Conservation (phyloP, 2,888 invertebrate genomes). For the Galeruca laticollis region DNA sequence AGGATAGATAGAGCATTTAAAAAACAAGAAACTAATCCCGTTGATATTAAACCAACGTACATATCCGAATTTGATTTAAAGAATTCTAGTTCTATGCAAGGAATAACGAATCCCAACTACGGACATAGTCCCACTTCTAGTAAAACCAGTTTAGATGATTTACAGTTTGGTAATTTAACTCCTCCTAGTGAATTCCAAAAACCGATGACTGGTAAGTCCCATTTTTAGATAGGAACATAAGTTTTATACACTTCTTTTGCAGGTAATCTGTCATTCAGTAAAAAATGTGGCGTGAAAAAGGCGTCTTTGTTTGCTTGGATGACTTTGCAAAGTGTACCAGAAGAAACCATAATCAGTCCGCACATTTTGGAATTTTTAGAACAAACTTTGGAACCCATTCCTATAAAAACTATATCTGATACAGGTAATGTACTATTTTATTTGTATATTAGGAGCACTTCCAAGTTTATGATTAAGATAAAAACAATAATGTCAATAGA, state of each 20-base stretch:
- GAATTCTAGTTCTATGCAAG: slow-evolving; percentile 60
- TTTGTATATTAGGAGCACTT: too few relatives aligned
- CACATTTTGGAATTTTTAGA: slow-evolving; percentile 97
- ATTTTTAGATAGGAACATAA: background rate
- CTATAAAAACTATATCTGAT: slow-evolving; percentile 65
- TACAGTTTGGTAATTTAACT: slow-evolving; percentile 54
- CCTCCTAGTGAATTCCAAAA: slow-evolving; percentile 50
- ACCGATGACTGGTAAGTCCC: slow-evolving; percentile 36
- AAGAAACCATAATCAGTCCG: slow-evolving; percentile 97
- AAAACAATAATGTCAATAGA: too few relatives aligned
- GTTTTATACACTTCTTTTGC: slow-evolving; percentile 3
- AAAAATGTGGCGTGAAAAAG: slow-evolving; percentile 77
- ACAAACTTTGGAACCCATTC: slow-evolving; percentile 96
- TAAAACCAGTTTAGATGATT: slow-evolving; percentile 56
- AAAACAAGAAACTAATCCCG: slow-evolving; percentile 57
- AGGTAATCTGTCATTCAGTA: slow-evolving; percentile 32
- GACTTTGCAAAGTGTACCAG: slow-evolving; percentile 96
- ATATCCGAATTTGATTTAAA: slow-evolving; percentile 50
- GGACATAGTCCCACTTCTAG: slow-evolving; percentile 60
- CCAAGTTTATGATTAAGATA: too few relatives aligned
- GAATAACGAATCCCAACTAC: slow-evolving; percentile 66
- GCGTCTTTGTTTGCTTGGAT: slow-evolving; percentile 95
- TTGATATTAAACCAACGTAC: slow-evolving; percentile 49
- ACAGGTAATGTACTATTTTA: slow-evolving; percentile 37
- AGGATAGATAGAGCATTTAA: slow-evolving; percentile 65